Evolutionary conservation across 2,888 invertebrate species (phyloP), one percentile per base, ranked within the genome.

Genomic region (Spialia ferax): DNA sequence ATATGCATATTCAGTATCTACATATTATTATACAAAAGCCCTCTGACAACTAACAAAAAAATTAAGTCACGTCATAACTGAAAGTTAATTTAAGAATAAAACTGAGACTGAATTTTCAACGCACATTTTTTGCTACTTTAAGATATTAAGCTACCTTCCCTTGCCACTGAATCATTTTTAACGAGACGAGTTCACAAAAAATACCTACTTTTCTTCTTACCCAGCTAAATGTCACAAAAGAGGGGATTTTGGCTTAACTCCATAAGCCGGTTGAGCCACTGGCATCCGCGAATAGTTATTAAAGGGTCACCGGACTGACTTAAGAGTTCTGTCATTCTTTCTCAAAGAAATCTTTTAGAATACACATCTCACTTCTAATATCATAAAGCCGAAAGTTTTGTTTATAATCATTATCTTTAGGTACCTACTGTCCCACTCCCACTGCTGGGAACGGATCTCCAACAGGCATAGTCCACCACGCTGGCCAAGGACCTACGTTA

Each of bases 281-380:
- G 45, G 42, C 32, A 32, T 32, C 10, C 10, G 32, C 20, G 45
- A 48, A 48, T 48, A 48, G 45, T 48, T 48, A 48, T 48, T 48
- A 48, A 48, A 48, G 18, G 45, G 45, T 45, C 45, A 45, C 18
- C 18, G 45, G 20, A 38, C 13, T 38, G 38, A 38, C 7, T 38
- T 38, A 38, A 38, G 38, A 38, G 10, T 32, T 32, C 10, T 7
- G 10, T 32, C 8, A 1, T 32, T 8, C 10, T 32, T 10, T 10
- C 10, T 32, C 32, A 8, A 10, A 32, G 5, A 32, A 32, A 10
- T 32, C 32, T 32, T 32, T 32, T 7, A 7, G 32, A 32, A 32
- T n/a, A n/a, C n/a, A n/a, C n/a, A n/a, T n/a, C n/a, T n/a, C n/a
- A n/a, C n/a, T n/a, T n/a, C n/a, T n/a, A n/a, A n/a, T n/a, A n/a